Base-by-base conservation (phyloP, 2,113 vertebrate genomes). In the Phoenicopterus ruber region DNA sequence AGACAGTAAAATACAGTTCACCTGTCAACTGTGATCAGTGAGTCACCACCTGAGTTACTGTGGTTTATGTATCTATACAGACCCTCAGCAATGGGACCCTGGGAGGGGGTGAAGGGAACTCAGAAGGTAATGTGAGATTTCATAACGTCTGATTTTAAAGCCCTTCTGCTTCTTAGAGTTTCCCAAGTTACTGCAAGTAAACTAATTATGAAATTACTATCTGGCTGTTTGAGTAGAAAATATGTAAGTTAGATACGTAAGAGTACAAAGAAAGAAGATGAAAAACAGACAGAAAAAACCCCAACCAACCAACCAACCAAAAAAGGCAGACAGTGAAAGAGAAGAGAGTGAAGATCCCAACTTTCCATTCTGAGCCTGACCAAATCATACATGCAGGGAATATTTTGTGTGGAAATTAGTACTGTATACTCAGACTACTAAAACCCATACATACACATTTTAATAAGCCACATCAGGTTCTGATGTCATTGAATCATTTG, bases 81-180 rank as follows among this genome's bases (percentile, higher is more conserved):
- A 50, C 6, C 3, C 3, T 52, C 34, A 91, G 2, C 46, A 89
- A 11, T 12, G 4, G 26, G 5, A n/a, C 2, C 2, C 20, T 83
- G 11, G 3, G 8, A 25, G 6, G 5, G 1, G 3, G 4, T 13
- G 7, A 2, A 6, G 20, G 8, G 2, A 1, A 28, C 28, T 74
- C 13, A 55, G 12, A 77, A 84, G 3, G 2, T 31, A 34, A 24
- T 14, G 15, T 25, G 77, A 76, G 6, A 22, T 63, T 72, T 76
- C 17, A 10, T 1, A 2, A 52, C 12, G 4, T 13, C 22, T 86
- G 58, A 59, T 72, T 69, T 77, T 86, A 73, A 86, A 73, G 4
- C 9, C 4, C 11, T 59, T 46, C 7, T 57, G 6, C 8, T 61
- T 52, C 44, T 69, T 69, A n/a, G 26, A 50, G 4, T 44, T 90